Conservation (phyloP, 2,797 vertebrate genomes). For the Saxicola maurus region DNA sequence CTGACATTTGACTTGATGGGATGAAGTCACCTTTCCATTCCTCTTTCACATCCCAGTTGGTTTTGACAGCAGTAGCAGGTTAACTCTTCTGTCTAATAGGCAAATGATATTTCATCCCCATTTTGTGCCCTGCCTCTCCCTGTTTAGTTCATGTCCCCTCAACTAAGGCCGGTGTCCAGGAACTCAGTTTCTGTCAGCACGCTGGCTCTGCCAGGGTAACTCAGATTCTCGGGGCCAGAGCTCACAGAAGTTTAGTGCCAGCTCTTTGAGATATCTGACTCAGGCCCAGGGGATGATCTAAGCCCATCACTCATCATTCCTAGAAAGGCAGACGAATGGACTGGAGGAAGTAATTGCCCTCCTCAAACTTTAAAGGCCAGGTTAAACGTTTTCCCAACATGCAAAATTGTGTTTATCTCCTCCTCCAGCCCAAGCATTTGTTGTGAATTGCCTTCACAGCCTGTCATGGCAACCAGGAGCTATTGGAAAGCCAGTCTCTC, state of each 20-base stretch:
- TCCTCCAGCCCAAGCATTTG: fast-evolving
- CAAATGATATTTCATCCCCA: not conserved
- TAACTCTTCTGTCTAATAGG: not conserved
- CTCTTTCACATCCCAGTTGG: not conserved
- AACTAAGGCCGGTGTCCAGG: not conserved
- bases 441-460: fast-evolving
- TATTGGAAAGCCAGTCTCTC: not conserved
- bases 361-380: not conserved
- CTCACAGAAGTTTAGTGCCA: not conserved
- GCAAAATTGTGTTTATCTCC: fast-evolving
- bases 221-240: not conserved
- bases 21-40: not conserved
- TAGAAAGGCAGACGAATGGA: not conserved
- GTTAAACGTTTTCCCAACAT: not conserved
- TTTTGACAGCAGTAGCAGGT: not conserved
- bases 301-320: not conserved
- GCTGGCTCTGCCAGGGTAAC: not conserved
- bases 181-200: not conserved
- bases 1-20: not conserved
- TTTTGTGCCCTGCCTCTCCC: not conserved
- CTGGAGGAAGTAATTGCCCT: not conserved
- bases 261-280: not conserved
- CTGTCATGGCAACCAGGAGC: not conserved
- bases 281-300: not conserved
- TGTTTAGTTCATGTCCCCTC: not conserved